Base-by-base conservation (phyloP, 2,797 vertebrate genomes). In the Rachycentron canadum region DNA sequence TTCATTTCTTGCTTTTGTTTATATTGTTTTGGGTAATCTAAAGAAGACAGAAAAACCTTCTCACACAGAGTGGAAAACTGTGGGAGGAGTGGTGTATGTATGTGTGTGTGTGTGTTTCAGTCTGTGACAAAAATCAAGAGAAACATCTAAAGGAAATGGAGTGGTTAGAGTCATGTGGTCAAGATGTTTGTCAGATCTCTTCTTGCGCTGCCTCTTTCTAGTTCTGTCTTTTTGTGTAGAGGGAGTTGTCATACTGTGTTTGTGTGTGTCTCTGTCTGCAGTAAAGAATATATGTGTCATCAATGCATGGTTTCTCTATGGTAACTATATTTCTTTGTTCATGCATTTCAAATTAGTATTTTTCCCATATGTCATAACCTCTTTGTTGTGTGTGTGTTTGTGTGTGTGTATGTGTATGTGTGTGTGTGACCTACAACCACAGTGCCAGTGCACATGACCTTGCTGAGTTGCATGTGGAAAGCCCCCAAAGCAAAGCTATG, bases 161-260 rank as follows among this genome's bases (percentile, higher is more conserved):
- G 89, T 87, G 92, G 92, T 93, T 93, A 91, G 91, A 92, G 91
- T 91, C 91, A 92, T 94, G 92, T 91, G 93, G 92, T 91, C 87
- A 90, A 91, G 89, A 92, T 93, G 89, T 90, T 93, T 91, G 88
- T 91, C 90, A 91, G 86, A 90, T 93, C 88, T 91, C 81, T 81
- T 47, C 82, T 81, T 50, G 72, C 78, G 81, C 49, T 58, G 76
- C 74, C 67, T 87, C 84, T 90, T 87, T 90, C 83, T 83, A 86
- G 71, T 84, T 85, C 57, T 72, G 1, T 73, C 47, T 57, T 73
- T 79, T 76, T 85, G 77, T 86, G 84, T 80, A 83, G 58, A 70
- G 65, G 7, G 5, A 47, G 25, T 68, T 36, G 41, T 70, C 19
- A 23, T 63, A 64, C 28, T 28, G 59, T 43, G 14, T 56, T 36